A percentile compares a stretch with the other conserved stretches of the same genome.
Evolutionary conservation across 2,888 invertebrate genomes (phyloP).

Genomic region (Octonoba sinensis): DNA sequence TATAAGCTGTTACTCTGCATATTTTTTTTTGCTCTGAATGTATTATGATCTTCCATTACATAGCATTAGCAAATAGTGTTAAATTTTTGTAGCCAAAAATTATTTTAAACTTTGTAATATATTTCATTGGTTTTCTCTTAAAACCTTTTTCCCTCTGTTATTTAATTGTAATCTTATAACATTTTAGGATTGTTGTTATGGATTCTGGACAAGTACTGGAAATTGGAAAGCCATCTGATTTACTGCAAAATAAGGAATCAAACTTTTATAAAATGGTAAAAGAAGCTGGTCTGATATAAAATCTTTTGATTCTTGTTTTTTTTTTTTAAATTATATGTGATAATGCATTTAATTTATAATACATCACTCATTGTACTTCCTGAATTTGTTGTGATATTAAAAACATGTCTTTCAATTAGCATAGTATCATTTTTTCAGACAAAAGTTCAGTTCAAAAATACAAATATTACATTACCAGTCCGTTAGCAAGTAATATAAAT

Average conservation of each 20-base stretch:
- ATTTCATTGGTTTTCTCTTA: background rate
- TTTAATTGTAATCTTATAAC: background rate
- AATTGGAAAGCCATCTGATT: constrained; percentile 41
- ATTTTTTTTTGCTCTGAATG: background rate
- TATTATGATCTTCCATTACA: too few species aligned
- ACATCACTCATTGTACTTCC: too few species aligned
- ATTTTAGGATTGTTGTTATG: constrained; percentile 49
- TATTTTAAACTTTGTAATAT: background rate
- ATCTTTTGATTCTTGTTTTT: background rate
- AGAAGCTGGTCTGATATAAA: constrained; percentile 42
- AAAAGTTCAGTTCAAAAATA: too few species aligned
- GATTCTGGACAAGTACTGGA: constrained; percentile 45
- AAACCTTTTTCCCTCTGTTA: background rate
- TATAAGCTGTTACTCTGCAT: too few species aligned
- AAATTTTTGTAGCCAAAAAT: background rate
- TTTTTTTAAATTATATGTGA: background rate
- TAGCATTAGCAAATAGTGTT: too few species aligned
- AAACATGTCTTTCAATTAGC: too few species aligned
- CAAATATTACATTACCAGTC: too few species aligned
- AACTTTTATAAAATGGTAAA: constrained; percentile 42
- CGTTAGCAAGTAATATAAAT: too few species aligned
- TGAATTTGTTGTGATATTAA: too few species aligned
- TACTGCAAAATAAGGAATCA: constrained; percentile 30
- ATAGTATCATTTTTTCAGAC: too few species aligned
- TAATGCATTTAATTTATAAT: too few species aligned